phyloP scores from a whole-genome alignment of 2,113 vertebrate species.

The Phyllostomus hastatus region DNA sequence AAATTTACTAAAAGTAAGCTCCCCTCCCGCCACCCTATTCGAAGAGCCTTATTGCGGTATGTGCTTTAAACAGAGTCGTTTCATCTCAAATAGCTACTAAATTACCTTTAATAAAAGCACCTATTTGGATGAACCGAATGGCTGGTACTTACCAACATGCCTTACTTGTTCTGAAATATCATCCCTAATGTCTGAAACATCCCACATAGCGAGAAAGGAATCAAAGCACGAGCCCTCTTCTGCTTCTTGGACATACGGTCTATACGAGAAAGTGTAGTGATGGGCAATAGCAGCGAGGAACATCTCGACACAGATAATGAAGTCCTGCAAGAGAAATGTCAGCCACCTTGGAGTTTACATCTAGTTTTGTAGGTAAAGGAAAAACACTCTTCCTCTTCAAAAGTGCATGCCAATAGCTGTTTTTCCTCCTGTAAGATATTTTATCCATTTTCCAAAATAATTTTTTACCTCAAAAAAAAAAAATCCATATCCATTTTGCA shows the following conservation, averaged over 20 bases:
- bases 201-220: conserved; percentile 99
- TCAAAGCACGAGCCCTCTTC: conserved; percentile 98
- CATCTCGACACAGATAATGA: conserved; percentile 98
- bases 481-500: background rate
- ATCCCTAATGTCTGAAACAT: conserved; percentile 95
- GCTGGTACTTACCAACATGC: conserved; percentile 91
- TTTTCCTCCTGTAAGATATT: background rate
- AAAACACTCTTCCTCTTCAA: background rate
- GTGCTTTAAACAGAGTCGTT: background rate
- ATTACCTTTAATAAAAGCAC: conserved; percentile 27
- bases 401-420: background rate
- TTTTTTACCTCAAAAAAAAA: background rate
- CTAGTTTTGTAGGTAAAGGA: background rate
- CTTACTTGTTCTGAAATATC: conserved; percentile 98
- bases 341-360: background rate
- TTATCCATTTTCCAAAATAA: conserved; percentile 24
- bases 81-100: background rate
- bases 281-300: conserved; percentile 97
- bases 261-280: conserved; percentile 97
- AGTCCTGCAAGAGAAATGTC: conserved; percentile 85
- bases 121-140: background rate
- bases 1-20: background rate
- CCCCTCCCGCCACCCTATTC: background rate
- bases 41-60: background rate
- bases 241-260: conserved; percentile 96